phyloP scores from a whole-genome alignment of 1,140 invertebrate species.

The Diachasma alloeum region DNA sequence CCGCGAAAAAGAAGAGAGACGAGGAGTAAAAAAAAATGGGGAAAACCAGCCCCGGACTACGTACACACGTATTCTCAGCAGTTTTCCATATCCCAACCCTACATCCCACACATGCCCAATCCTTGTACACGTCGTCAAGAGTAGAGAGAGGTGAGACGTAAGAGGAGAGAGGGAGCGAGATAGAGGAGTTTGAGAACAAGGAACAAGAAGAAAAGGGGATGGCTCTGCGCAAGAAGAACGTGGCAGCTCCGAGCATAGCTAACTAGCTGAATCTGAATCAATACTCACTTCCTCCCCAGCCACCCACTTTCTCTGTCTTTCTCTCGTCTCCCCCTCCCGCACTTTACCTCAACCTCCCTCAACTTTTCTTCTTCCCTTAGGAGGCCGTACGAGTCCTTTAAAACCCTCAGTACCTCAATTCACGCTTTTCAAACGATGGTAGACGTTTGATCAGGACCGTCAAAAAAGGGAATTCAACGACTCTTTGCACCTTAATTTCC shows the following conservation, averaged over 20 bases:
- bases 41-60: background rate
- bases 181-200: background rate
- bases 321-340: conserved; percentile 21
- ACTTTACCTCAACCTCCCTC: conserved; percentile 27
- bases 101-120: background rate
- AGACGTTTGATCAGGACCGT: conserved; percentile 4
- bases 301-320: conserved; percentile 32
- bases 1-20: background rate
- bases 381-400: conserved; percentile 10
- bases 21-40: background rate
- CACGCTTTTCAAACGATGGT: conserved; percentile 32
- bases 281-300: conserved; percentile 53
- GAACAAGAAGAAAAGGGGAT: background rate
- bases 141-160: background rate
- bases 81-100: background rate
- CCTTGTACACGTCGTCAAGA: background rate
- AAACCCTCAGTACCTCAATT: conserved; percentile 4
- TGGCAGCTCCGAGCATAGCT: conserved; percentile 53
- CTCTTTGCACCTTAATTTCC: conserved; percentile 27
- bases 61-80: background rate
- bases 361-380: background rate
- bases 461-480: conserved; percentile 33
- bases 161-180: background rate
- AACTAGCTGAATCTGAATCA: conserved; percentile 62
- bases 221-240: conserved; percentile 30